Base-by-base conservation (phyloP, 1,140 invertebrate species). In the Drosophila setifemur region DNA sequence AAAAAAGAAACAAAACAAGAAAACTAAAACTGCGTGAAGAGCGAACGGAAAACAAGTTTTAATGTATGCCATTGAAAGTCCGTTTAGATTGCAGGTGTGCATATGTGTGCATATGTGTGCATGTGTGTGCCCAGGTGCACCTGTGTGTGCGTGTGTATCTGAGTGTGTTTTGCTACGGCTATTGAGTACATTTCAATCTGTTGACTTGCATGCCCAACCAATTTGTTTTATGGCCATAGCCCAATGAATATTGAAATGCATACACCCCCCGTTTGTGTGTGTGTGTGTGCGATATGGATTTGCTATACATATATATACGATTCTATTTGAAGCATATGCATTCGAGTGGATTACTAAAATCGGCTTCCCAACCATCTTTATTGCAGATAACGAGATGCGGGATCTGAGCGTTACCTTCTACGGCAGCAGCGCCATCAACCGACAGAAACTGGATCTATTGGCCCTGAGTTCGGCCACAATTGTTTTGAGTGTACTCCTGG, bases 341-440 rank as follows among this genome's bases (percentile, higher is more conserved):
- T 25, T 12, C 4, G 28, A 55, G 18, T 12, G 39, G 42, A 53
- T 60, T 52, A 54, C 66, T 63, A 21, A 50, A 37, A 48, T 23
- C 23, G 11, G 2, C 43, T 70, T 28, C 29, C 18, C 25, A 42
- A n/a, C n/a, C 5, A n/a, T 58, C 28, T 82, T 42, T 14, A 66
- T 79, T 87, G 4, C 68, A 89, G 82, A 89, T 86, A 88, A 86
- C 71, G 82, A 90, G 73, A 89, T 89, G 88, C 75, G 85, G 14
- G 89, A 85, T 49, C 78, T 90, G 61, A 89, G 82, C 40, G 90
- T 91, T 11, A 91, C 89, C n/a, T 90, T 89, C 61, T 90, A 90
- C 53, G 88, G 89, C 49, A 86, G 78, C 48, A 70, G 82, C 21
- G 69, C 90, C 12, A 64, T 79, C 7, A 88, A 81, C 45, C 44